Evolutionary conservation across 2,888 invertebrate genomes (phyloP), one percentile per base, ranked within the genome.

Genomic region (Cerastoderma edule): DNA sequence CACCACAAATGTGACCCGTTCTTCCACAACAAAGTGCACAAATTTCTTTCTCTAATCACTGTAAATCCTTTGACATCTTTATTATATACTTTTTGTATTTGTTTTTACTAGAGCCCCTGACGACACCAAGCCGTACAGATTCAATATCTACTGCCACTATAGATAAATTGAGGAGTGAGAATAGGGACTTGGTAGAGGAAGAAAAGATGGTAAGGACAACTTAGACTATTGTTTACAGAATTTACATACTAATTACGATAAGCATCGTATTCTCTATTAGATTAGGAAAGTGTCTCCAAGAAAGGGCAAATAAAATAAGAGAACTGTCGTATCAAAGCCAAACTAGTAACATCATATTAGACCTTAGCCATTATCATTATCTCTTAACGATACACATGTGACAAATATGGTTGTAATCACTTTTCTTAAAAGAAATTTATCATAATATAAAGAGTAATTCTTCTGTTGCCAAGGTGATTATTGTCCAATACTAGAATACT

Each of bases 151-250:
- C 79, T 8, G 87, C 86, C 24, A 86, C 87, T 0, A 33, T 88
- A 46, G 89, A 89, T 73, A 86, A 87, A 39, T 80, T 87, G 64
- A 85, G 88, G 65, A 83, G 86, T 19, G 87, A 89, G 57, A 70
- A 87, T 3, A 60, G 73, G 1, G 81, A 83, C 22, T 66, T 87
- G 1, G 78, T 83, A 50, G 71, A 77, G 8, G 83, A 87, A 39
- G 71, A 83, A 27, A 79, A 77, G 30, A 67, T 77, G 75, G 89
- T 89, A 71, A 72, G 32, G 32, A 48, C 30, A 5, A 6, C 24
- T 57, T n/a, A n/a, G n/a, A n/a, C n/a, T n/a, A n/a, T n/a, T n/a
- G n/a, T n/a, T n/a, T n/a, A n/a, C n/a, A n/a, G n/a, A n/a, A n/a
- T n/a, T 56, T 4, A 30, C n/a, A 16, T 22, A 16, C 24, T 39